Percentiles rank a stretch among this genome's conserved stretches.
Conservation (phyloP, 2,888 invertebrate species). For the Euproctis similis region DNA sequence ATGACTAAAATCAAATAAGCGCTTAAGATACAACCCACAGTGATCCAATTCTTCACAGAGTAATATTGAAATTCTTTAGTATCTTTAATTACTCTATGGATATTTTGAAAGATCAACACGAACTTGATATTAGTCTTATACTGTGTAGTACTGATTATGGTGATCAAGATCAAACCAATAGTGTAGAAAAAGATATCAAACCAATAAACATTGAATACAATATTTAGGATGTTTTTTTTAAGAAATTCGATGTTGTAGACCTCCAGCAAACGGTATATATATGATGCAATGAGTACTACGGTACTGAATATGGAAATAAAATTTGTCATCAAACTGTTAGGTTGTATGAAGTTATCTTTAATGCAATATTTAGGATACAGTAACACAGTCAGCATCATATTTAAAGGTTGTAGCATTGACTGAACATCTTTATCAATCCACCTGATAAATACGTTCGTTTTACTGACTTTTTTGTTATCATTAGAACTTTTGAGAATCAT, state of each 20-base stretch:
- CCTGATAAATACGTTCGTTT: background rate
- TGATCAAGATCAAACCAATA: slow-evolving; percentile 4
- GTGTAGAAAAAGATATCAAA: slow-evolving; percentile 1
- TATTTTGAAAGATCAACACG: slow-evolving; percentile 5
- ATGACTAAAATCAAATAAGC: too few relatives aligned
- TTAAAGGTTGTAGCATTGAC: slow-evolving; percentile 6
- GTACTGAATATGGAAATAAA: slow-evolving; percentile 1
- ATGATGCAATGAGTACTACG: background rate
- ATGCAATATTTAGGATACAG: slow-evolving; percentile 10
- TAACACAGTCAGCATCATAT: slow-evolving; percentile 6
- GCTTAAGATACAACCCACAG: too few relatives aligned
- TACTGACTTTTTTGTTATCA: background rate
- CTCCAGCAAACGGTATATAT: background rate
- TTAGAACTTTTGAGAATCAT: background rate
- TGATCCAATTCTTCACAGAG: slow-evolving; percentile 1
- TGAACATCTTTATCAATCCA: slow-evolving; percentile 6
- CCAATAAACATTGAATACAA: too few relatives aligned
- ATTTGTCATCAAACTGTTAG: slow-evolving; percentile 1
- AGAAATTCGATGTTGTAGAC: too few relatives aligned
- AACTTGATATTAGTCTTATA: slow-evolving; percentile 4
- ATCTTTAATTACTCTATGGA: slow-evolving; percentile 3
- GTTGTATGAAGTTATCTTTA: slow-evolving; percentile 3
- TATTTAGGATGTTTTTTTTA: background rate
- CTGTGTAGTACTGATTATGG: background rate
- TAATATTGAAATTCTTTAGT: background rate